Percentiles rank a stretch among this genome's conserved stretches.
These are phyloP conservation scores for Odontophorus gujanensis DNA, from an alignment of 2,113 vertebrate genomes.

Conservation along the genomic window DNA sequence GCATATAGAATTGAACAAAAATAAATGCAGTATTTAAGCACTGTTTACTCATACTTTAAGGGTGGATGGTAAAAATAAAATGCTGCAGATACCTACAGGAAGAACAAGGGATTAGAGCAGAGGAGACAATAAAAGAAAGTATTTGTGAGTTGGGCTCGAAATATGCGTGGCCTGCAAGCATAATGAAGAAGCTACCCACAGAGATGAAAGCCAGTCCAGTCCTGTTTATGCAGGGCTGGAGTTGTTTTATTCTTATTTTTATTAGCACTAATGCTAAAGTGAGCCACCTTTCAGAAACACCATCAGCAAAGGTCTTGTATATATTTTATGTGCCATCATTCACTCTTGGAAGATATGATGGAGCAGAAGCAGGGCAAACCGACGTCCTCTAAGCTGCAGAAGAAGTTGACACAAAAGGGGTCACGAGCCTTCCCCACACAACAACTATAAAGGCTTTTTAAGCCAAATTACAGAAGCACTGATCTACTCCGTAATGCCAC, in stretches of 20 bases:
- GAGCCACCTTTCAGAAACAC: not conserved
- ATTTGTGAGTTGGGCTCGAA: not conserved
- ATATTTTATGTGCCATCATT: too few species aligned
- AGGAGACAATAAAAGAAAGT: not conserved
- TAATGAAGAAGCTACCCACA: not conserved
- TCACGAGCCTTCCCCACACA: too few species aligned
- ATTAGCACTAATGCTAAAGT: not conserved
- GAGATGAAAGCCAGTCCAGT: not conserved
- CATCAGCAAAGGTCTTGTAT: not conserved
- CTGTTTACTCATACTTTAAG: not conserved
- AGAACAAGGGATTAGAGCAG: fast-evolving
- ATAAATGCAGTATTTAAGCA: not conserved
- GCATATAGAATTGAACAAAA: not conserved
- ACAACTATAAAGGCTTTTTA: too few species aligned
- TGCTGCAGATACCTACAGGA: not conserved
- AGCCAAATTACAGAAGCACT: not conserved
- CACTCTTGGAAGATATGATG: too few species aligned
- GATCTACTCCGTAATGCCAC: not conserved
- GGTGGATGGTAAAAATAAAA: not conserved
- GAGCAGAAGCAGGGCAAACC: too few species aligned
- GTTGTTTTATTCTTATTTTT: too few species aligned
- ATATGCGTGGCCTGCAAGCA: not conserved
- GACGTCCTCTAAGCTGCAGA: too few species aligned
- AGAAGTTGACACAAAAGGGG: too few species aligned
- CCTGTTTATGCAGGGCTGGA: fast-evolving